These are phyloP conservation scores for Adelges cooleyi DNA, from an alignment of 1,140 invertebrate genomes.

Conservation along the genomic window DNA sequence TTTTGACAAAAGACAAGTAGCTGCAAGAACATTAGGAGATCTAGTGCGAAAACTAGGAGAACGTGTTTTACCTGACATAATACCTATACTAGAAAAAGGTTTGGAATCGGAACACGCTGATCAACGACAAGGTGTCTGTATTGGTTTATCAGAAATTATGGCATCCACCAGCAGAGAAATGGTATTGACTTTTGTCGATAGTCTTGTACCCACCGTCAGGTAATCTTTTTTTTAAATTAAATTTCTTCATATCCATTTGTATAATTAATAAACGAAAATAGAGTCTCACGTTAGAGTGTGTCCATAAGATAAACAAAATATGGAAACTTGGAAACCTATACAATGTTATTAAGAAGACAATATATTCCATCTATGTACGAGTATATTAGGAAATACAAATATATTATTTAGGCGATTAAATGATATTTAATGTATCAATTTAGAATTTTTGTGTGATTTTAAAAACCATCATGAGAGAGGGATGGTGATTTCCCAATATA, in stretches of 20 bases:
- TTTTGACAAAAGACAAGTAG: slow-evolving; percentile 84
- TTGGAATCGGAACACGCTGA: slow-evolving; percentile 81
- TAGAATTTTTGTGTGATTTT: too few relatives aligned
- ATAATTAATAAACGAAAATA: too few relatives aligned
- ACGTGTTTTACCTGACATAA: slow-evolving; percentile 92
- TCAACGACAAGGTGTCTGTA: slow-evolving; percentile 94
- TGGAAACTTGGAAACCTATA: too few relatives aligned
- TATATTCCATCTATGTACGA: too few relatives aligned
- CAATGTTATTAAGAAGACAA: too few relatives aligned
- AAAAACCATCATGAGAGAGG: too few relatives aligned
- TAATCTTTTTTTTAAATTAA: slow-evolving; percentile 20
- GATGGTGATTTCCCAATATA: too few relatives aligned
- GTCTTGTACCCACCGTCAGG: slow-evolving; percentile 88
- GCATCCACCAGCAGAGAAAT: slow-evolving; percentile 89
- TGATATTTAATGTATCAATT: too few relatives aligned
- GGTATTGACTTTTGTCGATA: slow-evolving; percentile 86
- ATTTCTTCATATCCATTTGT: neutral
- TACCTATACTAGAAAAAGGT: slow-evolving; percentile 90
- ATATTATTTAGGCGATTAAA: too few relatives aligned
- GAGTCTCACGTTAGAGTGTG: too few relatives aligned
- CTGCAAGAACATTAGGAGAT: slow-evolving; percentile 91
- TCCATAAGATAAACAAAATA: too few relatives aligned
- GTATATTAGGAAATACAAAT: too few relatives aligned
- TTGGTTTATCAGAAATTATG: slow-evolving; percentile 97
- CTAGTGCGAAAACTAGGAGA: slow-evolving; percentile 95